phyloP scores from a whole-genome alignment of 1,140 invertebrate genomes.

The Coptotermes formosanus region DNA sequence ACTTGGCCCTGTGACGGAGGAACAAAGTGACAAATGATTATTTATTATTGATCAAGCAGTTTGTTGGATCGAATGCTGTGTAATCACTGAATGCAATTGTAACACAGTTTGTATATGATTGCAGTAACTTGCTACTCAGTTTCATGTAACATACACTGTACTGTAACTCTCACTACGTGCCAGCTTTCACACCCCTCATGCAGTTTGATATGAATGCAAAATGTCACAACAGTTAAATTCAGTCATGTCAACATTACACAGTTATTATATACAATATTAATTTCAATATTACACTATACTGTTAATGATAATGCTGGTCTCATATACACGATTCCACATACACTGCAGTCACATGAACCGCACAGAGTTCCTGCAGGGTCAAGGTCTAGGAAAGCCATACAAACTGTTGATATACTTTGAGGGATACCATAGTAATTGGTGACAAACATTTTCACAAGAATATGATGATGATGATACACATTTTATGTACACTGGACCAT shows the following conservation, averaged over 20 bases:
- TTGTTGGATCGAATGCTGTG: no score
- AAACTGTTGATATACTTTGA: not conserved
- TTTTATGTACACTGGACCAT: slow-evolving; percentile 12
- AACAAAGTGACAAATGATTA: no score
- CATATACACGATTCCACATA: not conserved
- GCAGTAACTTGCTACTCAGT: not conserved
- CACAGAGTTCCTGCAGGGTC: not conserved
- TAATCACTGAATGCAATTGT: not conserved
- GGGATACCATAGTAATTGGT: not conserved
- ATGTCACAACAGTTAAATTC: slow-evolving; percentile 21
- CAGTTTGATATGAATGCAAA: slow-evolving; percentile 22
- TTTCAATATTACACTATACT: not conserved
- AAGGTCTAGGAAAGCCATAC: not conserved
- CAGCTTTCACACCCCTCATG: not conserved
- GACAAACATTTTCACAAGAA: slow-evolving; percentile 11
- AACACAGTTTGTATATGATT: not conserved
- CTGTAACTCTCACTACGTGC: not conserved
- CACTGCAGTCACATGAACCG: not conserved
- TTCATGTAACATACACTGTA: not conserved
- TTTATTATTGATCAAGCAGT: no score
- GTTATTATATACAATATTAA: slow-evolving; percentile 10
- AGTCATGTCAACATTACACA: slow-evolving; percentile 21
- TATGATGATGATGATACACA: not conserved
- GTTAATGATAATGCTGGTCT: not conserved
- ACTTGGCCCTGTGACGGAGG: no score